These are phyloP conservation scores for Grallaria varia DNA, from an alignment of 2,113 vertebrate species.

Conservation along the genomic window DNA sequence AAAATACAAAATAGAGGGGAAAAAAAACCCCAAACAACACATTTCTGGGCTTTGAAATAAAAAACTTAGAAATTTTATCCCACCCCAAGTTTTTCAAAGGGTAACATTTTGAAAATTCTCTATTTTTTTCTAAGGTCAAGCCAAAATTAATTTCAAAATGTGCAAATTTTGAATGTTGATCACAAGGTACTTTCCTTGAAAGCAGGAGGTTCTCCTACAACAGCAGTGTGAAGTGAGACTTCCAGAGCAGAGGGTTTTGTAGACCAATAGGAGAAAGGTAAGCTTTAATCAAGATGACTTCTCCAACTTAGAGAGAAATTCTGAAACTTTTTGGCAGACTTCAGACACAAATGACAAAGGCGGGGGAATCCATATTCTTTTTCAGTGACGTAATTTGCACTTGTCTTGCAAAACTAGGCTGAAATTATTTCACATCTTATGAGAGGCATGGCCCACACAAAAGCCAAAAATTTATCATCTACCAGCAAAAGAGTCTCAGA, in stretches of 20 bases:
- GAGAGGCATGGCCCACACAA: neutral
- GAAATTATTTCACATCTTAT: neutral
- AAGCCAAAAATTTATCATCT: neutral
- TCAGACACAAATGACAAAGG: neutral
- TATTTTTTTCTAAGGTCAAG: neutral
- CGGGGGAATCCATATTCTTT: neutral
- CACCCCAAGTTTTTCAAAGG: neutral
- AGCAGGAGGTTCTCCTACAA: neutral
- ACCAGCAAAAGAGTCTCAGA: neutral
- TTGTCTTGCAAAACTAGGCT: neutral
- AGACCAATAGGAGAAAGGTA: neutral
- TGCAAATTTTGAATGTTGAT: neutral
- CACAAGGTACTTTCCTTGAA: neutral
- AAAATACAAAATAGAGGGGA: neutral
- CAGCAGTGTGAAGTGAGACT: neutral
- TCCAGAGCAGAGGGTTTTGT: neutral
- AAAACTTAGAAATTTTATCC: neutral
- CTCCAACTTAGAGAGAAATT: neutral
- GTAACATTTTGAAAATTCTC: neutral
- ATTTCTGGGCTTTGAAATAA: neutral
- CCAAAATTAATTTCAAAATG: neutral
- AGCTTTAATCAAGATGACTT: neutral
- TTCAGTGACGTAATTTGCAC: neutral
- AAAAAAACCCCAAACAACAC: neutral
- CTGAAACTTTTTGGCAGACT: neutral